Conservation (phyloP, 2,888 invertebrate species). For the Perizoma flavofasciatum region DNA sequence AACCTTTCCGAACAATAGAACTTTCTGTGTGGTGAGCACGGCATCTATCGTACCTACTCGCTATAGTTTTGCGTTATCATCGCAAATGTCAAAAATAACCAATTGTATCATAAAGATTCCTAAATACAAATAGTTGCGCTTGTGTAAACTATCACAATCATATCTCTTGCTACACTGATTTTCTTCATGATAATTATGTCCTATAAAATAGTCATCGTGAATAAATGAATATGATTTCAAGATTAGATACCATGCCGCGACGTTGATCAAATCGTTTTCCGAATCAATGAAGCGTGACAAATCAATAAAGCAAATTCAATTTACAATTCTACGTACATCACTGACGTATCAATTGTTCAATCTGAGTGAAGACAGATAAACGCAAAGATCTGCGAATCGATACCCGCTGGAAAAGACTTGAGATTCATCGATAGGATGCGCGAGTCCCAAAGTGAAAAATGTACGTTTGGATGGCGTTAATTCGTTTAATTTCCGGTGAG, state of each 20-base stretch:
- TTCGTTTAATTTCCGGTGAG: constrained; percentile 85
- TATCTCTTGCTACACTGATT: too few relatives aligned
- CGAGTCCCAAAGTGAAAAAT: constrained; percentile 82
- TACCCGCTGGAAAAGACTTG: constrained; percentile 77
- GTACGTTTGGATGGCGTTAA: constrained; percentile 84
- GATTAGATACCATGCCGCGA: constrained; percentile 49
- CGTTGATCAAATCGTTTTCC: constrained; percentile 74
- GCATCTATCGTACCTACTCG: too few relatives aligned
- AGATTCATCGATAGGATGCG: constrained; percentile 80
- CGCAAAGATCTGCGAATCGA: constrained; percentile 74
- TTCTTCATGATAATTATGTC: too few relatives aligned
- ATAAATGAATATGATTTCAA: neutral
- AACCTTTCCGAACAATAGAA: neutral
- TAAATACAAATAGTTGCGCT: too few relatives aligned
- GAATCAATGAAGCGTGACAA: constrained; percentile 76
- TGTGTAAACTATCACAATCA: too few relatives aligned
- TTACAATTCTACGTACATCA: constrained; percentile 80
- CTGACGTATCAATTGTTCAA: constrained; percentile 82
- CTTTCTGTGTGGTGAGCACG: neutral
- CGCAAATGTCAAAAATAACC: too few relatives aligned
- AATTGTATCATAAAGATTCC: too few relatives aligned
- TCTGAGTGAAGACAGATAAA: constrained; percentile 80
- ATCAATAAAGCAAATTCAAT: constrained; percentile 80
- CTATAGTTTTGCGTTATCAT: too few relatives aligned
- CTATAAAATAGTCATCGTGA: too few relatives aligned